Evolutionary conservation across 23 tunicate genomes (phyloP), one percentile per base, ranked within the genome.

Genomic region (Botrylloides violaceus): DNA sequence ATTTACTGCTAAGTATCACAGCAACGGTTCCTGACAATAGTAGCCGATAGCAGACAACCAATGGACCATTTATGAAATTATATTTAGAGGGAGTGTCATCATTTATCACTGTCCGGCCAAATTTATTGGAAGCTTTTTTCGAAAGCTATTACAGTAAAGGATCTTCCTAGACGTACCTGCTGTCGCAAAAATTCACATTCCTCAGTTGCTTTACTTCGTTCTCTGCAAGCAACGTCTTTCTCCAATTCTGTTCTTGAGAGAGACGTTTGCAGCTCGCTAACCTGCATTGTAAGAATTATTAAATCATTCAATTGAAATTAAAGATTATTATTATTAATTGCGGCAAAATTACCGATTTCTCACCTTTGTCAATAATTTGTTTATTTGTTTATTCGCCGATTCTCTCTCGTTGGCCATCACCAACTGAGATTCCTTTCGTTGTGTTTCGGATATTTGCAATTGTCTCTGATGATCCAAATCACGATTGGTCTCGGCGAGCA

Each of bases 401-500:
- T 80, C 59, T 25, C 85, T 43, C 29, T 80, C 85, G 61, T 33
- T 47, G 18, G 79, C 85, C 48, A 80, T 34, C 39, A 25, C 71
- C 31, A 57, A 28, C 28, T 33, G 26, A 1, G 78, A 36, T 18
- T 80, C 85, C 31, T 61, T 71, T 23, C 63, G 39, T 33, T 35
- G 70, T 31, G 59, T 68, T 3, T 72, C 78, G 36, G 85, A 68
- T 24, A 29, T 47, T 2, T 80, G 63, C 7, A 80, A 71, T 34
- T 36, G 65, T 25, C 79, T 49, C 20, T 62, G 71, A n/a, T 72
- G 79, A 38, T 73, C 72, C 30, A 80, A 29, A 30, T 80, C 85
- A 2, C 78, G 70, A 57, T 80, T 80, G 47, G 31, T 80, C 29
- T 80, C 85, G 61, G 85, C 85, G 37, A 80, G 50, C 48, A 80